Evolutionary conservation across 2,888 invertebrate genomes (phyloP).

Genomic region (Cephus rjabovi): DNA sequence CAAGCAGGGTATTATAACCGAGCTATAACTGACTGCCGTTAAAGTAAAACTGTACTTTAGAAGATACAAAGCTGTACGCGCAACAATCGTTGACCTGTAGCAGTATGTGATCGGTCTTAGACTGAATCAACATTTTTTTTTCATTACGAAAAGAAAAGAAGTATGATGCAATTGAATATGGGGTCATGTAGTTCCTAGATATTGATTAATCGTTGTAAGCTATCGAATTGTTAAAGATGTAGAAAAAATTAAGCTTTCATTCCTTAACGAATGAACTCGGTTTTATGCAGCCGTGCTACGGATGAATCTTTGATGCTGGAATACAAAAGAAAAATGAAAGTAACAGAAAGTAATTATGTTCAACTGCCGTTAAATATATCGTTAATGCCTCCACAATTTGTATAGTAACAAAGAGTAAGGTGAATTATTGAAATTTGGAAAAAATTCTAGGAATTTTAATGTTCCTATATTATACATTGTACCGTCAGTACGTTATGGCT

Average conservation of each 20-base stretch:
- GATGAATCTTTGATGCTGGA: not conserved
- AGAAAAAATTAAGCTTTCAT: not conserved
- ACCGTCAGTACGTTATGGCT: not conserved
- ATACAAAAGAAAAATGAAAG: not conserved
- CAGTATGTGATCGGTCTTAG: not conserved
- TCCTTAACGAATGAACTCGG: not conserved
- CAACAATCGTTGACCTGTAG: not conserved
- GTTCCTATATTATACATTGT: not conserved
- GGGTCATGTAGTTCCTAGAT: not conserved
- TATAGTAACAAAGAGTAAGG: not conserved
- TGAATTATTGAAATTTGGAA: no score
- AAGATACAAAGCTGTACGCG: not conserved
- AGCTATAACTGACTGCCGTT: not conserved
- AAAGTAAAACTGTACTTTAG: not conserved
- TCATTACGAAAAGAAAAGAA: not conserved
- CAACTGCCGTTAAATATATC: not conserved
- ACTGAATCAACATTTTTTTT: not conserved
- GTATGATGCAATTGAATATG: not conserved
- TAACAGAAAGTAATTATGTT: not conserved
- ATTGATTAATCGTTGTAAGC: not conserved
- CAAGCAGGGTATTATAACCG: not conserved
- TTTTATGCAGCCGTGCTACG: not conserved
- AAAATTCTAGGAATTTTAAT: not conserved
- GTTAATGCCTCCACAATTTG: not conserved
- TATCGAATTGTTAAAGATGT: not conserved